phyloP scores from a whole-genome alignment of 2,888 invertebrate species.

The Trachelus stipa region DNA sequence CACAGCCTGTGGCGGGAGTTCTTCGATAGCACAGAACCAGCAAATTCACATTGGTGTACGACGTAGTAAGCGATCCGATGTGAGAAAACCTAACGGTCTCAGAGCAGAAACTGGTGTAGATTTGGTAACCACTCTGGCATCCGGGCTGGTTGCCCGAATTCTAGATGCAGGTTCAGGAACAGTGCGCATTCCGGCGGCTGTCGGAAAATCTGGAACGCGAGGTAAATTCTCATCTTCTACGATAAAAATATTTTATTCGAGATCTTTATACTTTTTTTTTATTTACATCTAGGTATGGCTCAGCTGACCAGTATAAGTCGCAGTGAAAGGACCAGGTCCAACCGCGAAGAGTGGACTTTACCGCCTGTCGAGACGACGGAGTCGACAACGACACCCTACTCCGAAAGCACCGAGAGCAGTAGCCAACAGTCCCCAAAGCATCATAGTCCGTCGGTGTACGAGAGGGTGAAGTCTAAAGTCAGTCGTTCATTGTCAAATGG shows the following conservation, averaged over 20 bases:
- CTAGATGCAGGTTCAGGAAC: conserved; percentile 48
- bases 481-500: conserved; percentile 76
- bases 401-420: conserved; percentile 46
- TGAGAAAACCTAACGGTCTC: conserved; percentile 47
- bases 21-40: conserved; percentile 55
- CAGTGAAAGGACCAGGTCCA: conserved; percentile 45
- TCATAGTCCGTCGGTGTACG: conserved; percentile 67
- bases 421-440: conserved; percentile 68
- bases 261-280: not conserved
- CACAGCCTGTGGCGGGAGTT: conserved; percentile 77
- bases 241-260: not conserved
- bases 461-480: conserved; percentile 68
- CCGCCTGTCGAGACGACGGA: conserved; percentile 58
- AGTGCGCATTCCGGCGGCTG: conserved; percentile 37
- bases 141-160: conserved; percentile 48
- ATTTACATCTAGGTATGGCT: conserved; percentile 53
- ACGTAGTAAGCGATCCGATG: conserved; percentile 54
- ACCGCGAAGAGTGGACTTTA: conserved; percentile 59
- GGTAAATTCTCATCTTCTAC: not conserved
- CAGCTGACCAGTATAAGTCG: conserved; percentile 59
- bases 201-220: conserved; percentile 29
- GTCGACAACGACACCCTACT: conserved; percentile 42
- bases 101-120: conserved; percentile 43
- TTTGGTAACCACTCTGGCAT: conserved; percentile 41
- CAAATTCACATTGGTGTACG: conserved; percentile 59